Evolutionary conservation across 1,140 invertebrate species (phyloP).

Genomic region (Ceratosolen solmsi): DNA sequence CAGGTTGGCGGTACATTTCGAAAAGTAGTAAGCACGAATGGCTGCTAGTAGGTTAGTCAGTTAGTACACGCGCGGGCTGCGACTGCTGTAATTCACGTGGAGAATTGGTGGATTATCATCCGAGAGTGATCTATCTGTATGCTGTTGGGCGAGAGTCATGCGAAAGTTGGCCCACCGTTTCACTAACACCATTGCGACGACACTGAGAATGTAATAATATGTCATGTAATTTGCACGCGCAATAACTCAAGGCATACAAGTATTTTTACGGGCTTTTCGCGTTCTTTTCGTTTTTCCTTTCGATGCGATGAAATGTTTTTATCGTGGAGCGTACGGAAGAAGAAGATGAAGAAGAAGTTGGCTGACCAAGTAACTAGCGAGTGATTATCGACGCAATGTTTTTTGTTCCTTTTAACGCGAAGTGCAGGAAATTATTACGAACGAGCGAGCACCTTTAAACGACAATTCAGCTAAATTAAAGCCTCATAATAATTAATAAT

Average conservation of each 20-base stretch:
- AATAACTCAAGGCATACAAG: neutral
- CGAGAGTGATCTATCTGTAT: neutral
- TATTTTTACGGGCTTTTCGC: neutral
- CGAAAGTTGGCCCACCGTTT: conserved; percentile 36
- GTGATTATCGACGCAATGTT: too few relatives aligned
- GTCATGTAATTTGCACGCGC: neutral
- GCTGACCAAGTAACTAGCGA: too few relatives aligned
- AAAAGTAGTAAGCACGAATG: conserved; percentile 34
- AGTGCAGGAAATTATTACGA: too few relatives aligned
- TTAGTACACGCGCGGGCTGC: neutral
- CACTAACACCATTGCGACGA: conserved; percentile 27
- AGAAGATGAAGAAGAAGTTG: too few relatives aligned
- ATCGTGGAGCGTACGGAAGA: too few relatives aligned
- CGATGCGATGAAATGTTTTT: too few relatives aligned
- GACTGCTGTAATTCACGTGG: neutral
- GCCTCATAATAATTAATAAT: too few relatives aligned
- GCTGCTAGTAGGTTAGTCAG: neutral
- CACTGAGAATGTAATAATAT: conserved; percentile 41
- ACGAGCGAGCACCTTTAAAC: too few relatives aligned
- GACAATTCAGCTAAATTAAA: too few relatives aligned
- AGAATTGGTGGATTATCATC: neutral
- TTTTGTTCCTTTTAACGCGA: neutral
- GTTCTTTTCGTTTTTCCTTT: neutral
- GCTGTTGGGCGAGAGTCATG: neutral
- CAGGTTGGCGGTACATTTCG: neutral